phyloP scores from a whole-genome alignment of 1,140 invertebrate species.

The Limonius californicus region DNA sequence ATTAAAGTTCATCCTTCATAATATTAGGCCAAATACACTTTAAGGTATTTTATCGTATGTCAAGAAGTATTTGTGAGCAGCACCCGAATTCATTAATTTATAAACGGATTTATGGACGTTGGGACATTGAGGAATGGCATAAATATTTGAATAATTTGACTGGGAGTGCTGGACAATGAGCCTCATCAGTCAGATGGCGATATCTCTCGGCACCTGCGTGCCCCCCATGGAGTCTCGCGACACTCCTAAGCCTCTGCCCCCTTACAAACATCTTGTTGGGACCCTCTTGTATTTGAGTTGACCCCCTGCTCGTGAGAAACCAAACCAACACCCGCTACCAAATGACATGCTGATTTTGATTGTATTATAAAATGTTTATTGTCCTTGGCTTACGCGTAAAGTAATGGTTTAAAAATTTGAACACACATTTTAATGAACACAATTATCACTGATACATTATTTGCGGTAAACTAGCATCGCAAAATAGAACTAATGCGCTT shows the following conservation, averaged over 20 bases:
- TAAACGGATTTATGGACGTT: not conserved
- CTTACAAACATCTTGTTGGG: not conserved
- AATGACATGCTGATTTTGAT: not conserved
- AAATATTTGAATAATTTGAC: constrained; percentile 31
- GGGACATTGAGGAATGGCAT: constrained; percentile 21
- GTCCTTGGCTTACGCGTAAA: not conserved
- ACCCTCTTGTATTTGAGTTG: not conserved
- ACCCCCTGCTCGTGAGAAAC: constrained; percentile 6
- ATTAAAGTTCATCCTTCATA: not conserved
- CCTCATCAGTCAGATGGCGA: constrained; percentile 27
- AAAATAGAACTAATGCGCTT: too few relatives aligned
- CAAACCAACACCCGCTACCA: constrained; percentile 9
- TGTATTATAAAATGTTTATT: not conserved
- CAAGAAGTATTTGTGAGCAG: not conserved
- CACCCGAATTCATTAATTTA: not conserved
- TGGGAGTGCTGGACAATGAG: constrained; percentile 21
- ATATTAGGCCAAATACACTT: not conserved
- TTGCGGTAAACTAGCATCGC: too few relatives aligned
- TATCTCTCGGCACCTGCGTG: constrained; percentile 30
- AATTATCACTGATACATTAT: too few relatives aligned
- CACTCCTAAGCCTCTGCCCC: constrained; percentile 16
- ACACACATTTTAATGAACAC: too few relatives aligned
- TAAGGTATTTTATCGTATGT: too few relatives aligned
- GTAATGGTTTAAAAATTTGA: too few relatives aligned
- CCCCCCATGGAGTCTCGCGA: constrained; percentile 21